A percentile compares a stretch with the other conserved stretches of the same genome.
phyloP scores from a whole-genome alignment of 2,888 invertebrate species.

The Agrotis clavis region DNA sequence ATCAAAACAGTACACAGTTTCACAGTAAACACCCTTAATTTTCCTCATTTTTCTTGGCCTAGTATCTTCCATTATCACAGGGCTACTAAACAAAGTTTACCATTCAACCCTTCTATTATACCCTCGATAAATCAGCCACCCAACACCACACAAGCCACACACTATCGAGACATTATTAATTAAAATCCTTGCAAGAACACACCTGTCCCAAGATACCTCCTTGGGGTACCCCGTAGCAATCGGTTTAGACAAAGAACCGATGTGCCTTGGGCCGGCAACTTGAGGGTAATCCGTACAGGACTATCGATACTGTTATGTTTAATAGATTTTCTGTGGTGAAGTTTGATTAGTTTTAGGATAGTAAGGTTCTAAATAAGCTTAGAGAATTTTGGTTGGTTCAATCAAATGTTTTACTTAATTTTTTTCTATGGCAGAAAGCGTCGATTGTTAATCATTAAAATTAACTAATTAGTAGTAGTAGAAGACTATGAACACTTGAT shows the following conservation, averaged over 20 bases:
- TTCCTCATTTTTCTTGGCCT: not conserved
- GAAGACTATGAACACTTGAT: too few species aligned
- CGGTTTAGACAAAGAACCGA: slow-evolving; percentile 81
- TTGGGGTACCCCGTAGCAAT: slow-evolving; percentile 68
- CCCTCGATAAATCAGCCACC: slow-evolving; percentile 69
- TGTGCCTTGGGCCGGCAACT: slow-evolving; percentile 83
- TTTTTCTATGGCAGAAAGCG: not conserved
- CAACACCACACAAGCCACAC: slow-evolving; percentile 79
- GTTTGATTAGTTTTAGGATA: slow-evolving; percentile 65
- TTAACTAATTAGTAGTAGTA: not conserved
- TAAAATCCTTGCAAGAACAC: slow-evolving; percentile 85
- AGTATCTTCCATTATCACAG: slow-evolving; percentile 39
- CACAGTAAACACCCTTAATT: not conserved
- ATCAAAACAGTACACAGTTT: not conserved
- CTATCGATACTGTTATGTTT: slow-evolving; percentile 83
- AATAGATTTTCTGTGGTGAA: slow-evolving; percentile 69
- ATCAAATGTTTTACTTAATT: slow-evolving; percentile 28
- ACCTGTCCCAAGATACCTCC: slow-evolving; percentile 83
- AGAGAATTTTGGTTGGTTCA: slow-evolving; percentile 20
- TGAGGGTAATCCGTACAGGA: slow-evolving; percentile 83
- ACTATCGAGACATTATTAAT: slow-evolving; percentile 89
- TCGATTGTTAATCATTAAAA: not conserved
- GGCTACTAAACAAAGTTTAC: slow-evolving; percentile 57
- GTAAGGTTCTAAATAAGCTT: slow-evolving; percentile 39
- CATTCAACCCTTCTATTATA: slow-evolving; percentile 51